Percentiles rank a stretch among this genome's conserved stretches.
Conservation (phyloP, 30 jellyfish, hydroid and myxozoan species). For the Pelagia noctiluca region DNA sequence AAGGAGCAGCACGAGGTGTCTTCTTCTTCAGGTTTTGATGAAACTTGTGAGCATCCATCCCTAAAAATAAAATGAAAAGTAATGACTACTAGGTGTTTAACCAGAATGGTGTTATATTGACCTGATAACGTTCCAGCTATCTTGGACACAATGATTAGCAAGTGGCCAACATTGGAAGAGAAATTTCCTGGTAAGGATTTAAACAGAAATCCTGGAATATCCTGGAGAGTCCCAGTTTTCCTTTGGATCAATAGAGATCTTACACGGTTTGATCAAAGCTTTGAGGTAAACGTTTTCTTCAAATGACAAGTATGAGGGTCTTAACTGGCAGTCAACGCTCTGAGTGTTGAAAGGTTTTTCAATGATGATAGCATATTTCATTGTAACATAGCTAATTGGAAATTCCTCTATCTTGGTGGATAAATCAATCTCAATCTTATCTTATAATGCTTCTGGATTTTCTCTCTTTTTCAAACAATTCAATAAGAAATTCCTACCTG, state of each 20-base stretch:
- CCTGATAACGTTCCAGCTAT: background rate
- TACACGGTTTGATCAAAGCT: no score
- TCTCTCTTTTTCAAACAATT: background rate
- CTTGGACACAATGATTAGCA: background rate
- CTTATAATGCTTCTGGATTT: background rate
- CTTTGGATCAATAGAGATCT: no score
- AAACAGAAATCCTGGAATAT: no score
- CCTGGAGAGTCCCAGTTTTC: no score
- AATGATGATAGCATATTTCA: background rate
- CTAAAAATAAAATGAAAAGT: background rate
- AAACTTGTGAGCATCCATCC: background rate
- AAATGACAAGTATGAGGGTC: no score
- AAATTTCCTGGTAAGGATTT: no score
- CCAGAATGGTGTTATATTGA: background rate
- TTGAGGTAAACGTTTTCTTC: no score
- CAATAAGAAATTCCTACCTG: background rate
- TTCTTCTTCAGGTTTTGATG: background rate
- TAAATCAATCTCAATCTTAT: background rate
- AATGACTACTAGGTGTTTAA: no score
- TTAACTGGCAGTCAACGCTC: no score
- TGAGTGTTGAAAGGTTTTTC: no score
- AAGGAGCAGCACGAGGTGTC: background rate
- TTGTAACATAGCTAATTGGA: background rate
- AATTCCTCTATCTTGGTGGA: no score
- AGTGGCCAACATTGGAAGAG: no score